phyloP scores from a whole-genome alignment of 2,797 vertebrate genomes.

The Diceros bicornis region DNA sequence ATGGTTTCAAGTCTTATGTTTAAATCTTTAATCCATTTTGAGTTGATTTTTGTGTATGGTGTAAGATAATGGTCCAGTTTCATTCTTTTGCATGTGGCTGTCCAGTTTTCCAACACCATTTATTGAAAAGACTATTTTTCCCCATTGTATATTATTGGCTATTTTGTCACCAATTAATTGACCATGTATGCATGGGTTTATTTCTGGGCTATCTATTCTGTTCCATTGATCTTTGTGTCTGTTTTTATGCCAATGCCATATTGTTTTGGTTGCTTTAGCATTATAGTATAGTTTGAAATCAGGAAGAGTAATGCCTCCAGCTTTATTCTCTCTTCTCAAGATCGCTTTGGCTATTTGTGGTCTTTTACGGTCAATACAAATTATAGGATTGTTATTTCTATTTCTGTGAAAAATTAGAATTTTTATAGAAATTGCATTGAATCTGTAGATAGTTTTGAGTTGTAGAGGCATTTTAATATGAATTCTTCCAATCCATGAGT shows the following conservation, averaged over 20 bases:
- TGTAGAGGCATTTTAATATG: neutral
- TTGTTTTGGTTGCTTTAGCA: neutral
- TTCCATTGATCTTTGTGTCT: neutral
- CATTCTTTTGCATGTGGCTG: neutral
- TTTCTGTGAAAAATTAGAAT: neutral
- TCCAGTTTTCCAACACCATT: neutral
- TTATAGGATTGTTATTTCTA: neutral
- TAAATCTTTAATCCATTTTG: neutral
- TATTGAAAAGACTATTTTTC: neutral
- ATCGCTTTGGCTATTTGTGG: neutral
- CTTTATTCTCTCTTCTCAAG: neutral
- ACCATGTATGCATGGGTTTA: neutral
- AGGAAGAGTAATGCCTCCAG: neutral
- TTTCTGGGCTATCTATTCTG: neutral
- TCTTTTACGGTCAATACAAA: neutral
- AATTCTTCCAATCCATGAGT: neutral
- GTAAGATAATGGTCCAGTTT: neutral
- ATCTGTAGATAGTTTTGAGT: neutral
- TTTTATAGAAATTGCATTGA: neutral
- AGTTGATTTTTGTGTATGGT: neutral
- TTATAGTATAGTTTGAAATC: neutral
- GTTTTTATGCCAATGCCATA: neutral
- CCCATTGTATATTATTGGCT: neutral
- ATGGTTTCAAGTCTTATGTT: neutral
- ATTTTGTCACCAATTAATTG: neutral